Percentiles rank a stretch among this genome's conserved stretches.
Evolutionary conservation across 1,140 invertebrate species (phyloP).

Genomic region (Conopomorpha cramerella): DNA sequence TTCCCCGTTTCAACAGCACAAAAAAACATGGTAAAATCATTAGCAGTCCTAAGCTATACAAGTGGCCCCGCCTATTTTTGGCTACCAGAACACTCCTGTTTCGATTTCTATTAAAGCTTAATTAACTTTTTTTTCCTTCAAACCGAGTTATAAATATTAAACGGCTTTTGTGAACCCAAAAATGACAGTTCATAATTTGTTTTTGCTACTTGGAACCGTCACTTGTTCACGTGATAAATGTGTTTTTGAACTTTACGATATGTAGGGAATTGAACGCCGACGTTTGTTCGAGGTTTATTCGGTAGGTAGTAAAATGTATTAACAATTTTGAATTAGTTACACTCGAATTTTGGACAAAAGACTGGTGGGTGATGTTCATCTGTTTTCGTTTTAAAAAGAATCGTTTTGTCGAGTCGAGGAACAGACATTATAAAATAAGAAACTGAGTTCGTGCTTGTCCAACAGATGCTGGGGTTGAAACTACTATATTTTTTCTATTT

Average conservation of each 20-base stretch:
- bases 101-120: constrained; percentile 59
- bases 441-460: too few species aligned
- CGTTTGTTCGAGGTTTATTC: constrained; percentile 21
- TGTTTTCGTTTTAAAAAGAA: background rate
- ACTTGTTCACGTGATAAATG: constrained; percentile 52
- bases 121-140: constrained; percentile 59
- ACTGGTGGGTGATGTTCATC: background rate
- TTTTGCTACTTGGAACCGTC: constrained; percentile 57
- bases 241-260: constrained; percentile 32
- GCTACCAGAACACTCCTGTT: constrained; percentile 54
- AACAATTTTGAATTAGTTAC: too few species aligned
- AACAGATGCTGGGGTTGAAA: too few species aligned
- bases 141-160: constrained; percentile 43
- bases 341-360: too few species aligned
- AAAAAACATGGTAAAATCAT: constrained; percentile 41
- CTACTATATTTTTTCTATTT: too few species aligned
- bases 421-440: too few species aligned
- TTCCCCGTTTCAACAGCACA: constrained; percentile 10
- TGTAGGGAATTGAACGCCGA: constrained; percentile 31
- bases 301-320: background rate
- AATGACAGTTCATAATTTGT: constrained; percentile 47
- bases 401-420: background rate
- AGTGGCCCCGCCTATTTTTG: constrained; percentile 56
- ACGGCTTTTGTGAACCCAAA: constrained; percentile 32
- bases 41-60: constrained; percentile 55